These are phyloP conservation scores for Amyelois transitella DNA, from an alignment of 1,140 invertebrate species.

Conservation along the genomic window DNA sequence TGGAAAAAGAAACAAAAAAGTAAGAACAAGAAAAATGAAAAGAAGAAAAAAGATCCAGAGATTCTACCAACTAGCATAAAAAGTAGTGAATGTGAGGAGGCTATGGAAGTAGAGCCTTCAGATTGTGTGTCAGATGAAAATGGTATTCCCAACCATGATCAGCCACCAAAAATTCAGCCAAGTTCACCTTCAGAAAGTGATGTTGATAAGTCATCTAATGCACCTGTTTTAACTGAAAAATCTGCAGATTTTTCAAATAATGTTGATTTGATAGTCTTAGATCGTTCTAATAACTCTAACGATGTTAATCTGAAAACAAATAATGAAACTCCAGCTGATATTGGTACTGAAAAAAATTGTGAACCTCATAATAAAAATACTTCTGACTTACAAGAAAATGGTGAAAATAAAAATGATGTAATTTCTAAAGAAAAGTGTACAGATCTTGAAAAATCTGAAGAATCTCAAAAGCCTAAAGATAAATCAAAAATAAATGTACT, in stretches of 20 bases:
- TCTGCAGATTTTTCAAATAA: background rate
- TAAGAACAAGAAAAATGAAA: constrained; percentile 39
- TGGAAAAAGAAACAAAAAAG: constrained; percentile 54
- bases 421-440: constrained; percentile 11
- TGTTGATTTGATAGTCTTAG: constrained; percentile 13
- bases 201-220: background rate
- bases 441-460: background rate
- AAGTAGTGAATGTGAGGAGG: constrained; percentile 5
- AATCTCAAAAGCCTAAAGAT: constrained; percentile 10
- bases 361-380: background rate
- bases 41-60: constrained; percentile 13
- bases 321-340: background rate
- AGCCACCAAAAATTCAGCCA: background rate
- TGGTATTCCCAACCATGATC: background rate
- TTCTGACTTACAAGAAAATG: too few species aligned
- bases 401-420: background rate
- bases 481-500: background rate
- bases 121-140: constrained; percentile 1
- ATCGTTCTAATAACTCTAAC: constrained; percentile 19
- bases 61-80: background rate
- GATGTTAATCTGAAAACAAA: constrained; percentile 1
- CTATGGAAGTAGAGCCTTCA: constrained; percentile 28
- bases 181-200: too few species aligned
- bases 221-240: too few species aligned
- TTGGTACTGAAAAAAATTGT: background rate